Base-by-base conservation (phyloP, 2,888 invertebrate species). In the Melanargia galathea region DNA sequence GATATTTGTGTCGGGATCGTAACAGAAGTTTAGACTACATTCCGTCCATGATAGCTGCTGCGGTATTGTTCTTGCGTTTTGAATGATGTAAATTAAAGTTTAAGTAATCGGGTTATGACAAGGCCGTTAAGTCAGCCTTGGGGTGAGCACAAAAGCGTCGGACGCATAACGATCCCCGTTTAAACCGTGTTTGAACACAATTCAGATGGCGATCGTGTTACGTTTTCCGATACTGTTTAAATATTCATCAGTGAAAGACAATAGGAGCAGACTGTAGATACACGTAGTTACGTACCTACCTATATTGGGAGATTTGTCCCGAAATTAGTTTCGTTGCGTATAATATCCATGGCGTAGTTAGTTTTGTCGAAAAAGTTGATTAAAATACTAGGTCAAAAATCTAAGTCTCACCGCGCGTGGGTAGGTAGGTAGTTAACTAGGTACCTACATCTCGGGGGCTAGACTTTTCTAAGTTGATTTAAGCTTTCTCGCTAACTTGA, bases 21-120 rank as follows among this genome's bases (percentile, higher is more conserved):
- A 80, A 80, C 77, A 80, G 80, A 82, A 82, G 84, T 84, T 83
- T 81, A 83, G 79, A 81, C 84, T 84, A 86, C 85, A 87, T 87
- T 87, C 87, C 83, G 64, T 78, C 68, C 73, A 79, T 79, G 82
- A 81, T 79, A 76, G 77, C 67, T 67, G 63, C 57, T 67, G 63
- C 57, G 60, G 66, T 71, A 72, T 73, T 72, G 73, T 73, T 70
- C 67, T 66, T 63, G 63, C 61, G 64, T 70, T 71, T 69, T 67
- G 57, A 66, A 67, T 62, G 61, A 63, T 66, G 61, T 64, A 65
- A 68, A 68, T 69, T 65, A 67, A 66, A 65, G 61, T 57, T 63
- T 62, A 62, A 67, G 67, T 69, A 64, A 69, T 69, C 67, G 63
- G 55, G 64, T 67, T 69, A 69, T 70, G 63, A 64, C 70, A 69